Evolutionary conservation across 2,113 vertebrate genomes (phyloP), one percentile per base, ranked within the genome.

Genomic region (Ornithorhynchus anatinus): DNA sequence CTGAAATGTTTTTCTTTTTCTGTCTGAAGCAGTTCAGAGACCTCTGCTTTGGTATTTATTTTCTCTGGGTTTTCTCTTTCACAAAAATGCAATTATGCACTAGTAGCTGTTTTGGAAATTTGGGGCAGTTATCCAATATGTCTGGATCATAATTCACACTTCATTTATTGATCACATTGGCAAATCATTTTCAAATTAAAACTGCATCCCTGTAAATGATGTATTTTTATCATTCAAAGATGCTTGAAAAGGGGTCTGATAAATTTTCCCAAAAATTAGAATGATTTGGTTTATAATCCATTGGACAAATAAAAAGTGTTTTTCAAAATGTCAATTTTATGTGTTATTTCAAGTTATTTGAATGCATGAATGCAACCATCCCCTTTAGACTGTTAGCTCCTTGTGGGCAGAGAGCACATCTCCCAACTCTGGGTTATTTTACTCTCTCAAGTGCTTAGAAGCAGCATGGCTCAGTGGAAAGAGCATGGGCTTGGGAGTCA

Each of bases 11-110:
- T 81, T 84, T 77, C 82, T 70, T 7, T 40, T 59, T 67, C 50
- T 68, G 33, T 56, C 57, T 6, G 11, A 31, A 42, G 59, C 13
- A 10, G 53, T 75, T 84, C 61, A 47, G 77, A 70, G 58, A 48
- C 31, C 23, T 67, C 32, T 5, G 47, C 1, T 19, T 79, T 48
- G 64, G 5, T 43, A 42, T 62, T 44, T n/a, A 45, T 63, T 23
- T 50, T 61, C 71, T 35, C 20, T 45, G 60, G 59, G n/a, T 53
- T 86, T 75, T 72, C 58, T 60, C 16, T 56, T 70, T 69, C 60
- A 68, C 56, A 60, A 78, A 87, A 68, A 64, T 75, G 56, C 84
- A 85, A 75, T 81, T 38, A 12, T 29, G 9, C 7, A 14, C 31
- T n/a, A 40, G 40, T 20, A 19, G 37, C 45, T 33, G 15, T 72